A percentile compares a stretch with the other conserved stretches of the same genome.
phyloP scores from a whole-genome alignment of 1,140 invertebrate species.

The Macrotrachela quadricornifera region DNA sequence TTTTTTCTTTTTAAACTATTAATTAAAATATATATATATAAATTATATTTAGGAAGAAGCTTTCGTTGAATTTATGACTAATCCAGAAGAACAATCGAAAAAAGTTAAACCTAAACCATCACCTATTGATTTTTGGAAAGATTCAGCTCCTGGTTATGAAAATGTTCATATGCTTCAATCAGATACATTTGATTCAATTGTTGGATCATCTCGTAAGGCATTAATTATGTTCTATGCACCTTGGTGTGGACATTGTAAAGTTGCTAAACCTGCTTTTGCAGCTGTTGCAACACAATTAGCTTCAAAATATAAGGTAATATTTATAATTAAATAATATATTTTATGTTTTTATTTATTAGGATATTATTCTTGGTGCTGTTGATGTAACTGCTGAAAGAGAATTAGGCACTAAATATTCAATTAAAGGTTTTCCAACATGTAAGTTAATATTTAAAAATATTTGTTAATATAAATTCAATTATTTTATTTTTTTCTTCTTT shows the following conservation, averaged over 20 bases:
- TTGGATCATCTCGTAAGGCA: constrained; percentile 3
- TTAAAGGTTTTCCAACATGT: constrained; percentile 84
- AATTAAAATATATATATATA: too few species aligned
- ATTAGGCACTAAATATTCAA: constrained; percentile 42
- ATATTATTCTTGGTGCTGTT: constrained; percentile 76
- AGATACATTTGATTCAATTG: background rate
- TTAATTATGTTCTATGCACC: constrained; percentile 29
- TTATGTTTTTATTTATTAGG: too few species aligned
- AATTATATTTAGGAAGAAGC: constrained; percentile 34
- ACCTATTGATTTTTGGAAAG: constrained; percentile 25
- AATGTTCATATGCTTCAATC: constrained; percentile 30
- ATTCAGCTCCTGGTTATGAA: constrained; percentile 23
- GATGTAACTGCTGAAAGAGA: constrained; percentile 74
- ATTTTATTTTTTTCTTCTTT: too few species aligned
- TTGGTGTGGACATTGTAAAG: constrained; percentile 52
- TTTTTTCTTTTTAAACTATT: constrained; percentile 8
- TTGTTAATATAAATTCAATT: too few species aligned
- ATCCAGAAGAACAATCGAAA: constrained; percentile 33
- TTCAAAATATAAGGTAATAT: too few species aligned
- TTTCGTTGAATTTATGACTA: constrained; percentile 43
- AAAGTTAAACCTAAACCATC: constrained; percentile 17
- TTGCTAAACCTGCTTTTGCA: constrained; percentile 76
- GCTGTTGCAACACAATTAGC: constrained; percentile 63
- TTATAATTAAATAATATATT: too few species aligned
- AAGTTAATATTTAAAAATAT: constrained; percentile 22